phyloP scores from a whole-genome alignment of 2,888 invertebrate species.

The Pediacus dermestoides region DNA sequence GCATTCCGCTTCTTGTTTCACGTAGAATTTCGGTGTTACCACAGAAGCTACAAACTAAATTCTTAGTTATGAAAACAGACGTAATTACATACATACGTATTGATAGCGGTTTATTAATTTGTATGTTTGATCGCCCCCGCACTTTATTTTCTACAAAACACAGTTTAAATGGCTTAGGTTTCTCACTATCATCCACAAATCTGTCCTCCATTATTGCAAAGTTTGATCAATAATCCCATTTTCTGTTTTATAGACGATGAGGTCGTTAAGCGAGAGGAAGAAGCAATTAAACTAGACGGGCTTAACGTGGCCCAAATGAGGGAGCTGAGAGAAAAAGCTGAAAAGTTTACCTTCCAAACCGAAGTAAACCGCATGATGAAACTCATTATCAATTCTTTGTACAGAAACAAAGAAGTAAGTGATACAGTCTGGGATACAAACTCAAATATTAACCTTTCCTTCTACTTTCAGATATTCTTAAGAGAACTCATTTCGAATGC shows the following conservation, averaged over 20 bases:
- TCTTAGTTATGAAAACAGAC: slow-evolving; percentile 3
- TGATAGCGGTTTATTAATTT: slow-evolving; percentile 30
- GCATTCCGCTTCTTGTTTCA: slow-evolving; percentile 25
- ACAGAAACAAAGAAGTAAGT: slow-evolving; percentile 92
- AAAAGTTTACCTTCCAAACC: slow-evolving; percentile 90
- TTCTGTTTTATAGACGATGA: slow-evolving; percentile 71
- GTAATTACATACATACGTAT: slow-evolving; percentile 23
- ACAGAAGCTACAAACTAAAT: slow-evolving; percentile 35
- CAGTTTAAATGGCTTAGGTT: slow-evolving; percentile 39
- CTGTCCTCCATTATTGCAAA: slow-evolving; percentile 14
- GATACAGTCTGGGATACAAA: too few species aligned
- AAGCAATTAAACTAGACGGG: slow-evolving; percentile 93
- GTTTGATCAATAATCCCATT: slow-evolving; percentile 31
- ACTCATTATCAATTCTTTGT: slow-evolving; percentile 97
- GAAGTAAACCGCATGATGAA: slow-evolving; percentile 99
- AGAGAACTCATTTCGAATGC: slow-evolving; percentile 98
- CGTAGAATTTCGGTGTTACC: slow-evolving; percentile 43
- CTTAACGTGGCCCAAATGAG: slow-evolving; percentile 91
- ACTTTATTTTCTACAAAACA: slow-evolving; percentile 39
- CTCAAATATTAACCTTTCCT: slow-evolving; percentile 6
- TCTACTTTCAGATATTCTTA: slow-evolving; percentile 75
- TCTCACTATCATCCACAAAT: slow-evolving; percentile 17
- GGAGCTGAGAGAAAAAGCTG: slow-evolving; percentile 83
- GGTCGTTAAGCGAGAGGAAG: slow-evolving; percentile 86
- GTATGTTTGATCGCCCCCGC: slow-evolving; percentile 32